Evolutionary conservation across 2,797 vertebrate species (phyloP), one percentile per base, ranked within the genome.

Genomic region (Streptopelia turtur): DNA sequence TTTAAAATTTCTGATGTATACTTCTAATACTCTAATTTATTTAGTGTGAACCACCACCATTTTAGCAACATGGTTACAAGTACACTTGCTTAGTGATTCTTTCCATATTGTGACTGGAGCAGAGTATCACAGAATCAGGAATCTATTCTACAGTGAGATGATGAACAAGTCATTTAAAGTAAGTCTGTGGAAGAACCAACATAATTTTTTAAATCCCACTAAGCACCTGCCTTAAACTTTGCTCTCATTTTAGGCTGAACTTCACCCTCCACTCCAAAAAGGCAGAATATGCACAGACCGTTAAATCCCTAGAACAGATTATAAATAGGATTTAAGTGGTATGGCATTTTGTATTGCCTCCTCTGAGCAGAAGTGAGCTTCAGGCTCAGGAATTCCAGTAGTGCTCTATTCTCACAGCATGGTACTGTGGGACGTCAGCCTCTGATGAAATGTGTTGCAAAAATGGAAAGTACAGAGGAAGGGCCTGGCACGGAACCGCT

Each of bases 21-120:
- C 57, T 83, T 79, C 90, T 93, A 96, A 92, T 93, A 64, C 65
- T 37, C 86, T 80, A 85, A 88, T 90, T 94, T 94, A 92, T 94
- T 96, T 94, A 87, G 77, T 4, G 81, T 47, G 74, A 96, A 90
- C 63, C 13, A 37, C 77, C 59, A n/a, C 69, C 78, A 80, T 93
- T 95, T 90, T 88, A 94, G 85, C 83, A 91, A 87, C 88, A 66
- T 22, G 61, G 79, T 75, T 93, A 77, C 79, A 83, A 71, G 76
- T 21, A 15, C 60, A 57, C 31, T 56, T 61, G 45, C 49, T 81
- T 64, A 81, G 37, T 63, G 66, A 72, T 87, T 69, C 63, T 82
- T 87, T 55, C 68, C 17, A 13, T 76, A 69, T 76, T 56, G 56
- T 78, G 75, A 41, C 60, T 70, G 35, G 53, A 91, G 81, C 30